A percentile compares a stretch with the other conserved stretches of the same genome.
Evolutionary conservation across 2,888 invertebrate genomes (phyloP).

Genomic region (Polylopha cassiicola): DNA sequence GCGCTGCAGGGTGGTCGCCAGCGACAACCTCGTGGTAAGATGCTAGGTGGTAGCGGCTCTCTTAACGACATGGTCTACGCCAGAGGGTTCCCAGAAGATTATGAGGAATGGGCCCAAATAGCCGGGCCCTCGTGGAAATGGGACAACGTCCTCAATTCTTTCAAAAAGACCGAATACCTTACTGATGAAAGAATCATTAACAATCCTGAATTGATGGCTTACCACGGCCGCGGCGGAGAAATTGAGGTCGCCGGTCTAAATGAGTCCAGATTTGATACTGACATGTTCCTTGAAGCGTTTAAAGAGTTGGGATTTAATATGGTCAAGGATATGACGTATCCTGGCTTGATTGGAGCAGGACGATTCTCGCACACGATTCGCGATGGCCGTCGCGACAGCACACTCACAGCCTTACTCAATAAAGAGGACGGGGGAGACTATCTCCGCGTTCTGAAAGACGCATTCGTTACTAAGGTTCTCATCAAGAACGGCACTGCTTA

Average conservation of each 20-base stretch:
- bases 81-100: conserved; percentile 57
- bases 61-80: conserved; percentile 64
- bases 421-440: conserved; percentile 36
- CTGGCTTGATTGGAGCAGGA: conserved; percentile 50
- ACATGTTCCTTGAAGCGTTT: conserved; percentile 48
- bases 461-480: conserved; percentile 46
- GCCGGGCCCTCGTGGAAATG: conserved; percentile 51
- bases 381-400: conserved; percentile 48
- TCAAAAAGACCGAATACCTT: conserved; percentile 57
- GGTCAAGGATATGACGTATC: conserved; percentile 60
- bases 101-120: conserved; percentile 52
- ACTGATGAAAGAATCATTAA: conserved; percentile 50
- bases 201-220: conserved; percentile 41
- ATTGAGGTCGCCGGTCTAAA: conserved; percentile 51
- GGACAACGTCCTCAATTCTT: conserved; percentile 50
- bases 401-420: conserved; percentile 49
- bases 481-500: conserved; percentile 40
- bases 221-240: conserved; percentile 49
- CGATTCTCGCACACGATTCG: conserved; percentile 57
- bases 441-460: conserved; percentile 44
- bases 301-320: conserved; percentile 47
- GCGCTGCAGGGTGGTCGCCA: conserved; percentile 43
- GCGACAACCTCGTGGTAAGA: conserved; percentile 53
- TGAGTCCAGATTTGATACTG: conserved; percentile 33
- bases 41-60: conserved; percentile 61